Base-by-base conservation (phyloP, 2,888 invertebrate genomes). In the Clitarchus hookeri region DNA sequence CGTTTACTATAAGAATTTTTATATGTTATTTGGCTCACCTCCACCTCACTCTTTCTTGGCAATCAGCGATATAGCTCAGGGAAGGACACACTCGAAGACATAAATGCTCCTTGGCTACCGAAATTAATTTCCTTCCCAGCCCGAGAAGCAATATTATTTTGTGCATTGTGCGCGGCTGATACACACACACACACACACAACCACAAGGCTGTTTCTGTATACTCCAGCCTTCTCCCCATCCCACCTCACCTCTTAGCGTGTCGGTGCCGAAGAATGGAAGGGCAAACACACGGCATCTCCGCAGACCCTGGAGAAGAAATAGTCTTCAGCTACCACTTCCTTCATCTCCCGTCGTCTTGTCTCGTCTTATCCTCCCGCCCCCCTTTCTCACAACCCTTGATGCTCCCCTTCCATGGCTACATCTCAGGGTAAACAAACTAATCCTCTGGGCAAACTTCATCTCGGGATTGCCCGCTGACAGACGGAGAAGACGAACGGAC, bases 391-490 rank as follows among this genome's bases (percentile, higher is more conserved):
- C 79, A 12, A 79, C 12, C 27, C 79, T 13, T 27, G 79, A 13
- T n/a, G 26, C 27, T 26, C 25, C 27, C 23, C 44, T 3, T 36
- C 4, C 36, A 36, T 12, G n/a, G 82, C 82, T 82, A 82, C 82
- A 82, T 82, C 82, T 82, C 82, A 6, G 82, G 27, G 82, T 82
- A 82, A 82, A 82, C 82, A 82, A 36, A 82, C 82, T 82, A 82
- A 82, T 82, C 82, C 82, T 27, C 82, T 82, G 82, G 13, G 82
- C 44, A 82, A 82, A 82, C 82, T 82, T 82, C 82, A 82, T 82
- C 82, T 82, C 82, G 36, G 82, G 82, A 44, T 36, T 82, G 27
- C 36, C 36, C 82, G 23, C 82, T 82, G 82, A 82, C 82, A 36
- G 36, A 82, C 65, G 65, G 65, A 65, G 23, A 65, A 53, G 53